Conservation (phyloP, 2,113 vertebrate genomes). For the Phalacrocorax pelagicus region DNA sequence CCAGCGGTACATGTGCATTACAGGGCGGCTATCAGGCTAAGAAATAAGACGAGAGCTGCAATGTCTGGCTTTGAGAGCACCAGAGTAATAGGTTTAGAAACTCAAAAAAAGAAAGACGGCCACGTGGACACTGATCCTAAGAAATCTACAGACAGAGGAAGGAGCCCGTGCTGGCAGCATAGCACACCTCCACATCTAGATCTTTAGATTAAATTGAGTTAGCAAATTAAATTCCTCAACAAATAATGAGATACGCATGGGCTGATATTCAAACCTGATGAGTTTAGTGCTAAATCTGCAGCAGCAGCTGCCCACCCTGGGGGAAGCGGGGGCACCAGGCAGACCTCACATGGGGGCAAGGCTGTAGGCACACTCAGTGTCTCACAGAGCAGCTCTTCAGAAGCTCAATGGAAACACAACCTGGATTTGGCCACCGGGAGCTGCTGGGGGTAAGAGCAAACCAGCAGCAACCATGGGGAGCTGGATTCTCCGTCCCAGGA, state of each 20-base stretch:
- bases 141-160: neutral
- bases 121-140: neutral
- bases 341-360: neutral
- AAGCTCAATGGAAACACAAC: neutral
- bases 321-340: neutral
- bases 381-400: neutral
- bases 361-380: rapidly evolving
- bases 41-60: neutral
- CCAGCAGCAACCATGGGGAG: neutral
- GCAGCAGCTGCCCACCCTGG: neutral
- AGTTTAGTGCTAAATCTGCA: neutral
- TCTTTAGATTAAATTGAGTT: neutral
- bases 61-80: neutral
- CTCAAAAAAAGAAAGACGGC: neutral
- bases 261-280: neutral
- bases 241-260: neutral
- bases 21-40: neutral
- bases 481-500: neutral
- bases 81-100: neutral
- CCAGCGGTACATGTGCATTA: neutral
- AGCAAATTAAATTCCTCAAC: neutral
- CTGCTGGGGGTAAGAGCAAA: neutral
- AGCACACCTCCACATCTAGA: neutral
- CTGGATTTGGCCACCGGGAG: neutral
- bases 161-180: neutral